A percentile compares a stretch with the other conserved stretches of the same genome.
phyloP scores from a whole-genome alignment of 2,888 invertebrate species.

The Agrypnus murinus region DNA sequence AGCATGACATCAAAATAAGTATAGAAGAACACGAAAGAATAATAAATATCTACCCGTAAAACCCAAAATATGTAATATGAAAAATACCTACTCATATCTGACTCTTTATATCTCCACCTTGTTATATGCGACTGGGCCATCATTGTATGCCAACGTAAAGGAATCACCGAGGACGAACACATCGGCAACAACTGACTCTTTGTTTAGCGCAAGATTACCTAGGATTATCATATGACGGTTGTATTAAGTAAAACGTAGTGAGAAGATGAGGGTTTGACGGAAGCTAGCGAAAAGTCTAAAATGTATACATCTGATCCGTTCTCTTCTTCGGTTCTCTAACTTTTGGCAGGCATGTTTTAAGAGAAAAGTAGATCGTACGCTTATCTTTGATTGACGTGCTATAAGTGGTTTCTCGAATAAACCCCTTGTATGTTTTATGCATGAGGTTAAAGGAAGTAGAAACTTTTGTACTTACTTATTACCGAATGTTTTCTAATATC shows the following conservation, averaged over 20 bases:
- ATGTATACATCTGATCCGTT: constrained; percentile 17
- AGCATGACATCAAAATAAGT: constrained; percentile 11
- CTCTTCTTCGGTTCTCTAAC: background rate
- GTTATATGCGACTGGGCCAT: background rate
- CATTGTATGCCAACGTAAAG: background rate
- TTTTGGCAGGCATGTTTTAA: background rate
- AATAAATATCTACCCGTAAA: constrained; percentile 16
- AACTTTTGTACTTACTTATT: constrained; percentile 75
- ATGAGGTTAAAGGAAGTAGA: background rate
- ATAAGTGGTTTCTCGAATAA: constrained; percentile 15
- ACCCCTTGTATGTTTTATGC: constrained; percentile 20
- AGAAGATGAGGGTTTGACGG: constrained; percentile 22
- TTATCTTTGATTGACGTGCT: constrained; percentile 26
- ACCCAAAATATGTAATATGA: constrained; percentile 6
- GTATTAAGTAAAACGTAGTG: constrained; percentile 4
- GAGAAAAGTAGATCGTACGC: constrained; percentile 3
- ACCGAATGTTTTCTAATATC: constrained; percentile 83
- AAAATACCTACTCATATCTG: constrained; percentile 20
- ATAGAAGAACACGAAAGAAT: constrained; percentile 2
- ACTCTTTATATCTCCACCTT: constrained; percentile 18
- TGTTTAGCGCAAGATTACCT: constrained; percentile 21
- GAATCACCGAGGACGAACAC: background rate
- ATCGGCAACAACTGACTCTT: constrained; percentile 28
- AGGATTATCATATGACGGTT: constrained; percentile 25
- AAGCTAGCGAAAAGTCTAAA: background rate